Base-by-base conservation (phyloP, 1,140 invertebrate species). In the Psix sp. region DNA sequence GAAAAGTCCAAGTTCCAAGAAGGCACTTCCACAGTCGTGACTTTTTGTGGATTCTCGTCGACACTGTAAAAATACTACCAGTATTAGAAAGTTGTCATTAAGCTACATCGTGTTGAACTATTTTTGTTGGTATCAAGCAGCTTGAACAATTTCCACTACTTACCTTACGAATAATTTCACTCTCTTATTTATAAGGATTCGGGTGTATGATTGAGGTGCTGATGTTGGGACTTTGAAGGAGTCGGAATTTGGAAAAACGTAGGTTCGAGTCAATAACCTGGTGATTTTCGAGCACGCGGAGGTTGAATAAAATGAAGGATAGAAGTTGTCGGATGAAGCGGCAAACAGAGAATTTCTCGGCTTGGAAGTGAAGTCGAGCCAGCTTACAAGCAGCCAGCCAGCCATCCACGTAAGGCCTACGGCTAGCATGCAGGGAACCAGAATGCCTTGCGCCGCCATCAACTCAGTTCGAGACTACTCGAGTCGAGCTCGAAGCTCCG, bases 351-450 rank as follows among this genome's bases (percentile, higher is more conserved):
- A 56, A 65, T 65, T 68, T 68, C 46, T 65, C 48, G 60, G 70
- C 48, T 73, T 66, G 70, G 56, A 68, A 68, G 56, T 49, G 56
- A 68, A 68, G 63, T 52, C 42, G 63, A 73, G 67, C 62, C 70
- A 63, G 79, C 65, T 78, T 77, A 76, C 71, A 71, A 74, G 52
- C 74, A 74, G 52, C 60, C 74, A 36, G 24, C 11, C 40, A 24
- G 31, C n/a, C n/a, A 71, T 49, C 77, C 74, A 80, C 78, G 79
- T 77, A 80, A 83, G 74, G 82, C 82, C 80, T 82, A 84, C 80
- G 82, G 81, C 81, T 82, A 84, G 81, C 81, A 82, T 83, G 80
- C 78, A 79, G 80, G 74, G 75, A 82, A 84, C 75, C 79, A 81
- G 82, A 82, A 84, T 84, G 77, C 80, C 78, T 80, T 77, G 78